A percentile compares a stretch with the other conserved stretches of the same genome.
phyloP scores from a whole-genome alignment of 2,113 vertebrate genomes.

The Ptychochromis oligacanthus region DNA sequence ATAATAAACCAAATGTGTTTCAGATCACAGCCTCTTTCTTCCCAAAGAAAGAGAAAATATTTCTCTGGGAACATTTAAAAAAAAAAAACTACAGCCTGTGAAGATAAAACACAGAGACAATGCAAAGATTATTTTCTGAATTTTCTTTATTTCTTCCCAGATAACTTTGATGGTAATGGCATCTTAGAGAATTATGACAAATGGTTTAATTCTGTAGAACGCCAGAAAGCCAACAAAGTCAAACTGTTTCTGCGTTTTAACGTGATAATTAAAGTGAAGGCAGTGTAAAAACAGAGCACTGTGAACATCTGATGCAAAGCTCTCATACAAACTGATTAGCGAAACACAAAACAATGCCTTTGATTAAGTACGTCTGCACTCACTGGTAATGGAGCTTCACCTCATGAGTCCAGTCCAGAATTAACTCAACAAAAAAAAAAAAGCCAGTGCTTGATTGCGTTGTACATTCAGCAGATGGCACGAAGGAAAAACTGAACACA shows the following conservation, averaged over 20 bases:
- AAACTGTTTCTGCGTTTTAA: slow-evolving; percentile 1
- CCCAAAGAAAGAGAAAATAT: background rate
- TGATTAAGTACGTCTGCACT: background rate
- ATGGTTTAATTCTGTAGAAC: slow-evolving; percentile 17
- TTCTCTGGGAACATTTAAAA: background rate
- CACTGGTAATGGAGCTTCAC: background rate
- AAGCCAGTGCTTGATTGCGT: background rate
- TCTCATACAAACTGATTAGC: background rate
- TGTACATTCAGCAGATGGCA: background rate
- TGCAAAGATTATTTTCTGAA: background rate
- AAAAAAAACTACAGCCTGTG: background rate
- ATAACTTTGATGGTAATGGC: slow-evolving; percentile 24
- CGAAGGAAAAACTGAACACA: background rate
- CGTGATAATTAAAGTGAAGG: slow-evolving; percentile 31
- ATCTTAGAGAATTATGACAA: slow-evolving; percentile 9
- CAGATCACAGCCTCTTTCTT: background rate
- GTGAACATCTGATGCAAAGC: background rate
- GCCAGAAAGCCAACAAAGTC: background rate
- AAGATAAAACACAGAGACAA: slow-evolving; percentile 12
- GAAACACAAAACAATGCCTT: background rate
- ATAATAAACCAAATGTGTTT: slow-evolving; percentile 6
- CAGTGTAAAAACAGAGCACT: background rate
- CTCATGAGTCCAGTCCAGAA: background rate
- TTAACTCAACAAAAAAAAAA: background rate
- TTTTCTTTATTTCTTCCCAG: slow-evolving; percentile 47